Base-by-base conservation (phyloP, 2,113 vertebrate genomes). In the Plectropomus leopardus region DNA sequence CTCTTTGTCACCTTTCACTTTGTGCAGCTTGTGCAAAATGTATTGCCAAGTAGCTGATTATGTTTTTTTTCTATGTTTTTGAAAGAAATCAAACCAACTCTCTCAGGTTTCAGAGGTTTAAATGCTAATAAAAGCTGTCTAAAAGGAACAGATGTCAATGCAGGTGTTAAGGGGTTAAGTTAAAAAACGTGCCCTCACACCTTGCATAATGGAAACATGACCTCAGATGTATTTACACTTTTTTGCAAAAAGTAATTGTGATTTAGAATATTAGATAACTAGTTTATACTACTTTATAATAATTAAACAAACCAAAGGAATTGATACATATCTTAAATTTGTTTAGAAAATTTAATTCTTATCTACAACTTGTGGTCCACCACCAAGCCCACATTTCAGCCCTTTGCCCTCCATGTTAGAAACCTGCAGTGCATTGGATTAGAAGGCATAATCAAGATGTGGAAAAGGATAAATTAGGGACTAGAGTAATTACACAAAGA, bases 401-500 rank as follows among this genome's bases (percentile, higher is more conserved):
- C 26, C 36, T 61, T 40, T 60, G 34, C 57, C 16, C 26, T 34
- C n/a, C 36, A 50, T 67, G 59, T 45, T 67, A 34, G 13, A 79
- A 71, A 55, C 64, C 24, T 36, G 5, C 14, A 68, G 40, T 24
- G 21, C 63, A 45, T 54, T 66, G 53, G 45, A 61, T 69, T 17
- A 51, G 51, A 79, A 75, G 59, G 15, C 16, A 70, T 70, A 58
- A 64, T 80, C 67, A 77, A 53, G 47, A 83, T 57, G 42, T 63
- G 66, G 55, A 82, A 61, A 59, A 48, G 28, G 42, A 71, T 68
- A 60, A 60, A 84, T 77, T 60, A 47, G 44, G 66, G 10, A 61
- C 48, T 19, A 24, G 30, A 75, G 68, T 51, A 70, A 78, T 72
- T 84, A 66, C 76, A 64, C 34, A 71, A 79, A 69, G 59, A 86